phyloP scores from a whole-genome alignment of 2,888 invertebrate genomes.

The Lingula anatina region DNA sequence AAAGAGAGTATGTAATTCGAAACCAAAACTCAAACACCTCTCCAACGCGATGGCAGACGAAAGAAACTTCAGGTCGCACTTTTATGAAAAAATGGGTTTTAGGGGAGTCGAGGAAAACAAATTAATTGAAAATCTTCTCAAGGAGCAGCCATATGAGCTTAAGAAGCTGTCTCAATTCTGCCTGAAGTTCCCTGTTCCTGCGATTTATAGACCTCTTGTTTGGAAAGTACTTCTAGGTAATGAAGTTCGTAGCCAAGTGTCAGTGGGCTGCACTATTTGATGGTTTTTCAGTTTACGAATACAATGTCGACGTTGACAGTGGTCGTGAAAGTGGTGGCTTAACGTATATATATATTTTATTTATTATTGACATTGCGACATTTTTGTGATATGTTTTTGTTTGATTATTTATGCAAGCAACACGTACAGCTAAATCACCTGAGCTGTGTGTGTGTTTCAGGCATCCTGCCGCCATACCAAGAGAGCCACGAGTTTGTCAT shows the following conservation, averaged over 20 bases:
- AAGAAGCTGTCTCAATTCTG: constrained; percentile 80
- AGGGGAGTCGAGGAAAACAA: constrained; percentile 80
- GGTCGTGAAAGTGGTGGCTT: no score
- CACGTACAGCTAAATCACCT: background rate
- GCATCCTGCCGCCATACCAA: constrained; percentile 71
- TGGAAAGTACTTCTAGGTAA: constrained; percentile 82
- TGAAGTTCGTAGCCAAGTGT: no score
- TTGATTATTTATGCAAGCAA: no score
- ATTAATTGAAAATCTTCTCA: constrained; percentile 79
- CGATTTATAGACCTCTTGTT: constrained; percentile 70
- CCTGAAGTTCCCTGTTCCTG: constrained; percentile 76
- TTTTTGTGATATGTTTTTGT: no score
- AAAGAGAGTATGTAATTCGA: background rate
- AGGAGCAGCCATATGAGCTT: constrained; percentile 76
- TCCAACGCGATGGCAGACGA: constrained; percentile 38
- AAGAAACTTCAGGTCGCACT: constrained; percentile 54
- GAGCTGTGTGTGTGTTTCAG: constrained; percentile 53
- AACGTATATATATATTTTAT: no score
- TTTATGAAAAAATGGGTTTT: constrained; percentile 69
- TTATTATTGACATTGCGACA: no score
- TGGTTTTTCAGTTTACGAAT: no score
- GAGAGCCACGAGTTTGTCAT: constrained; percentile 72
- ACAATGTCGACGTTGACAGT: no score
- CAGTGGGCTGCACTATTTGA: no score
- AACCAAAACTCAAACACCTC: no score